These are phyloP conservation scores for Lepilemur septentrionalis DNA, from an alignment of 2,797 vertebrate species.

Conservation along the genomic window DNA sequence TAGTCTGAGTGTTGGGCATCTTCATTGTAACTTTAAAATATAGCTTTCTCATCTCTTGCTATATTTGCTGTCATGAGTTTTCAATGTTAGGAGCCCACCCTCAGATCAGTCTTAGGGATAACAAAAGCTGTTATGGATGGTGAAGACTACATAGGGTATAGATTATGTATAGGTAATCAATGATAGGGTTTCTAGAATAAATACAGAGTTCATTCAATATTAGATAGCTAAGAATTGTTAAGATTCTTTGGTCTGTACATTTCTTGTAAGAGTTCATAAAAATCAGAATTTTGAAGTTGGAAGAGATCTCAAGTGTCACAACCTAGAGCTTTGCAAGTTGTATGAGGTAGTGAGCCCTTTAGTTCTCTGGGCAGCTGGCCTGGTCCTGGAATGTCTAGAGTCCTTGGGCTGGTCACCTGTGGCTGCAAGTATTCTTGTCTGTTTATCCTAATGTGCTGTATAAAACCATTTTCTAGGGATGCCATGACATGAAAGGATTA, in stretches of 20 bases:
- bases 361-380: not conserved
- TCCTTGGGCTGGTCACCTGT: not conserved
- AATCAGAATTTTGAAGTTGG: not conserved
- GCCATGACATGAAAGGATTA: not conserved
- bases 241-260: not conserved
- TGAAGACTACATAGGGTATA: not conserved
- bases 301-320: not conserved
- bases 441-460: not conserved
- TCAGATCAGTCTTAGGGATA: not conserved
- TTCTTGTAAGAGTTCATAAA: not conserved
- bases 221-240: constrained; percentile 29
- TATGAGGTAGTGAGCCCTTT: not conserved
- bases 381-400: not conserved
- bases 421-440: not conserved
- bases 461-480: not conserved
- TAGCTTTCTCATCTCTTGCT: not conserved
- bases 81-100: not conserved
- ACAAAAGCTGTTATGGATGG: not conserved
- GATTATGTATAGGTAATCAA: not conserved
- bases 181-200: not conserved
- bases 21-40: constrained; percentile 27
- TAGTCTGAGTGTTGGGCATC: not conserved
- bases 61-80: not conserved
- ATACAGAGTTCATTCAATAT: not conserved
- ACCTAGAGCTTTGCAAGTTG: not conserved